Base-by-base conservation (phyloP, 2,797 vertebrate genomes). In the Falco columbarius region DNA sequence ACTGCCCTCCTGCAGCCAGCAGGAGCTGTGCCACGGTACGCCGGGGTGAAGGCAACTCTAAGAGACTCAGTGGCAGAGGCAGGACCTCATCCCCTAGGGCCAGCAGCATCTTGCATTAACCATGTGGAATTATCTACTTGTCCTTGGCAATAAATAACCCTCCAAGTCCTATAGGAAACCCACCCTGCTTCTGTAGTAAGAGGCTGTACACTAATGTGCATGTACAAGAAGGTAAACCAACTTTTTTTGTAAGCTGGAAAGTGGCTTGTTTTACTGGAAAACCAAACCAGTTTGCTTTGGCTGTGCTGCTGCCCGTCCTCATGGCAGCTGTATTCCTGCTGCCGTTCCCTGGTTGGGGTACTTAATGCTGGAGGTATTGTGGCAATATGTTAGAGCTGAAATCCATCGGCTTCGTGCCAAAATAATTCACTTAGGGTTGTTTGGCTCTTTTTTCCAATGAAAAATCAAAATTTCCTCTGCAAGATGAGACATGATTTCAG, bases 401-500 rank as follows among this genome's bases (percentile, higher is more conserved):
- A 76, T 3, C 0, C 7, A 10, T n/a, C 4, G 10, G 63, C 34
- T 75, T 73, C 5, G 0, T 44, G 92, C 90, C 90, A 91, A 91
- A 83, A 52, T 82, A 82, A 76, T 76, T 92, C 72, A 75, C 58
- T 55, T 32, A 7, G 15, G 29, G 46, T 70, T 79, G 47, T 66
- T 90, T 80, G 72, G 51, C 22, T 51, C 40, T 65, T 80, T 42
- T 36, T 63, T 44, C 44, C 5, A 0, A 68, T 72, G 65, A 89
- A 91, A 94, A 91, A 61, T 84, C 77, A 55, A 36, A 80, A 87
- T 93, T 91, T 96, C 87, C 92, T 86, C n/a, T 86, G 81, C 84
- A 86, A 86, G 85, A 91, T 75, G 95, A 91, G 84, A 71, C 76
- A 36, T 72, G 76, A 79, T 89, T 91, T 71, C 76, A 75, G 58